phyloP scores from a whole-genome alignment of 2,113 vertebrate species.

The Leptocoma aspasia region DNA sequence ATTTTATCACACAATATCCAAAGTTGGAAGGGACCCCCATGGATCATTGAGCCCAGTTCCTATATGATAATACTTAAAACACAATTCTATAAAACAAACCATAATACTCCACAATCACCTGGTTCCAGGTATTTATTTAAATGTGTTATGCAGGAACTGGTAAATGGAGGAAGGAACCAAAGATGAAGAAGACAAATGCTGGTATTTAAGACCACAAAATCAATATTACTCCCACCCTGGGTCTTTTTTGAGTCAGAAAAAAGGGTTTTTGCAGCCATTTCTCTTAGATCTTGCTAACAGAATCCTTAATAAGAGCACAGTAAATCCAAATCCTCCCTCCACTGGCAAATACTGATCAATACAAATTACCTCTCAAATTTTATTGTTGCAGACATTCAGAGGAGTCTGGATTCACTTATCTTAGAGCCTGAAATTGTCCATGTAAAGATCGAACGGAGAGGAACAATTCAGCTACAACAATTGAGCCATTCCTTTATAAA shows the following conservation, averaged over 20 bases:
- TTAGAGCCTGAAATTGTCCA: not conserved
- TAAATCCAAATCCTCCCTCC: conserved; percentile 20
- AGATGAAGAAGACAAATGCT: not conserved
- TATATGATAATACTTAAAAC: not conserved
- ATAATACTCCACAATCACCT: not conserved
- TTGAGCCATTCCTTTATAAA: not conserved
- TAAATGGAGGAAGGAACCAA: not conserved
- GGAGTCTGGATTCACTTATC: not conserved
- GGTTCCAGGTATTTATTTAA: not conserved
- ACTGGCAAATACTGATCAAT: not conserved
- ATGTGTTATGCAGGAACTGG: not conserved
- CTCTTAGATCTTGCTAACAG: not conserved
- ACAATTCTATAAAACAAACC: not conserved
- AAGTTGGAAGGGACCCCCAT: not conserved
- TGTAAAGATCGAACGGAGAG: not conserved
- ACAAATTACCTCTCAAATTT: conserved; percentile 16
- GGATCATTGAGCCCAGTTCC: not conserved
- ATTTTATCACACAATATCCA: not conserved
- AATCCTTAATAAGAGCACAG: not conserved
- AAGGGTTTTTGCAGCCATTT: not conserved
- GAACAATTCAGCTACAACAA: not conserved
- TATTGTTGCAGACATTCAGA: not conserved
- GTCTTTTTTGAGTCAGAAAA: not conserved
- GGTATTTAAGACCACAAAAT: not conserved
- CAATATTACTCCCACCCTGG: not conserved